A percentile compares a stretch with the other conserved stretches of the same genome.
These are phyloP conservation scores for Caenorhabditis plicata DNA, from an alignment of 2,888 invertebrate genomes.

Conservation along the genomic window DNA sequence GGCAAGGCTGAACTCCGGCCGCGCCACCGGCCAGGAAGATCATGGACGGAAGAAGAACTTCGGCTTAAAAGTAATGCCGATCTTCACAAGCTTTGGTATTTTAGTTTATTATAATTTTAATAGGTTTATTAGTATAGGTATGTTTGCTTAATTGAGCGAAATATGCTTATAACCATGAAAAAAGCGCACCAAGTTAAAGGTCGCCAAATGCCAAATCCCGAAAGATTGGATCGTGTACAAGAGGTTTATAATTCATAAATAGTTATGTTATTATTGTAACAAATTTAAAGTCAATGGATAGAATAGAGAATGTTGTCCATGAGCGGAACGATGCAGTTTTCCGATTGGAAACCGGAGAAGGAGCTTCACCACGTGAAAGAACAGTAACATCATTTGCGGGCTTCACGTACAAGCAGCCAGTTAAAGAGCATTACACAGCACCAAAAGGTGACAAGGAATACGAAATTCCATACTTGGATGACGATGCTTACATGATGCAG, in stretches of 20 bases:
- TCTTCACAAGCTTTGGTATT: constrained; percentile 91
- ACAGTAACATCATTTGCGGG: constrained; percentile 61
- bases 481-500: constrained; percentile 64
- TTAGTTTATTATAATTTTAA: constrained; percentile 1
- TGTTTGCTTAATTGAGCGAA: constrained; percentile 87
- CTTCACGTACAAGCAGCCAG: constrained; percentile 58
- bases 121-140: constrained; percentile 71
- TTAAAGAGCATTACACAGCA: constrained; percentile 53
- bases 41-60: constrained; percentile 86
- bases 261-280: not conserved
- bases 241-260: constrained; percentile 37
- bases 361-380: constrained; percentile 61
- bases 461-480: constrained; percentile 61
- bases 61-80: constrained; percentile 91
- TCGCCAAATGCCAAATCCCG: constrained; percentile 59
- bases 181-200: constrained; percentile 71
- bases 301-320: constrained; percentile 83
- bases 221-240: constrained; percentile 60
- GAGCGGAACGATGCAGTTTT: constrained; percentile 90
- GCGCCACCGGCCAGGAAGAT: constrained; percentile 53
- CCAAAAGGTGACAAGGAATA: constrained; percentile 53
- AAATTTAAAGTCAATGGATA: constrained; percentile 78
- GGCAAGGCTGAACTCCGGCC: constrained; percentile 50
- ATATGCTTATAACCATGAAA: constrained; percentile 94
- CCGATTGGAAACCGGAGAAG: constrained; percentile 83